These are phyloP conservation scores for Lytechinus pictus DNA, from an alignment of 35 echinoderm and acorn worm genomes.

Conservation along the genomic window DNA sequence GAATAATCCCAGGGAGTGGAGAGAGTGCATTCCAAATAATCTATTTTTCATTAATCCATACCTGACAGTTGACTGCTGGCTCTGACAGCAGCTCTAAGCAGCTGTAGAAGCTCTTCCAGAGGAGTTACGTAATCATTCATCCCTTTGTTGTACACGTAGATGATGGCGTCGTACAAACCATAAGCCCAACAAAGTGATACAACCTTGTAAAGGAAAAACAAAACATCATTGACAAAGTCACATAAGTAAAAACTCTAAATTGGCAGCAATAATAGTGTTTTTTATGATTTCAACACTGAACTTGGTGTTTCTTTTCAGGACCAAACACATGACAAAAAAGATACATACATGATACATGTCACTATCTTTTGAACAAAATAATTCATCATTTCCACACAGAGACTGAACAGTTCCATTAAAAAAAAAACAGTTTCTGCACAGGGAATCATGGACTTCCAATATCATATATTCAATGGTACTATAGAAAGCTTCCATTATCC, in stretches of 20 bases:
- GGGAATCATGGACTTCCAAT: neutral
- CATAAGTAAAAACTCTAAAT: too few species aligned
- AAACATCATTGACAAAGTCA: neutral
- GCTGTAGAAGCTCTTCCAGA: constrained; percentile 79
- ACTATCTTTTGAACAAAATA: too few species aligned
- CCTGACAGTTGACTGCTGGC: constrained; percentile 81
- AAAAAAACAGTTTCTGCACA: neutral
- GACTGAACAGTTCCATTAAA: too few species aligned
- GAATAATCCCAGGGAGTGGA: too few species aligned
- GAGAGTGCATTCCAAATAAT: neutral
- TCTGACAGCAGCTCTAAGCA: constrained; percentile 65
- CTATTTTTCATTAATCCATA: neutral
- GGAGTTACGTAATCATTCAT: constrained; percentile 91
- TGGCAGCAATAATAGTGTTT: too few species aligned
- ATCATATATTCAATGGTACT: neutral
- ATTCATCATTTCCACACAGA: too few species aligned
- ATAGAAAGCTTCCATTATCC: too few species aligned
- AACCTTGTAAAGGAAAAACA: constrained; percentile 51
- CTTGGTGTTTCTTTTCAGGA: too few species aligned
- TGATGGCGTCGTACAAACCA: constrained; percentile 91
- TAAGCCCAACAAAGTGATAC: constrained; percentile 90
- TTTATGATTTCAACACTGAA: too few species aligned
- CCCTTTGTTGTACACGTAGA: constrained; percentile 91
- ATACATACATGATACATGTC: too few species aligned
- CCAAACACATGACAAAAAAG: too few species aligned